Evolutionary conservation across 2,113 vertebrate species (phyloP).

Genomic region (Cebidichthys violaceus): DNA sequence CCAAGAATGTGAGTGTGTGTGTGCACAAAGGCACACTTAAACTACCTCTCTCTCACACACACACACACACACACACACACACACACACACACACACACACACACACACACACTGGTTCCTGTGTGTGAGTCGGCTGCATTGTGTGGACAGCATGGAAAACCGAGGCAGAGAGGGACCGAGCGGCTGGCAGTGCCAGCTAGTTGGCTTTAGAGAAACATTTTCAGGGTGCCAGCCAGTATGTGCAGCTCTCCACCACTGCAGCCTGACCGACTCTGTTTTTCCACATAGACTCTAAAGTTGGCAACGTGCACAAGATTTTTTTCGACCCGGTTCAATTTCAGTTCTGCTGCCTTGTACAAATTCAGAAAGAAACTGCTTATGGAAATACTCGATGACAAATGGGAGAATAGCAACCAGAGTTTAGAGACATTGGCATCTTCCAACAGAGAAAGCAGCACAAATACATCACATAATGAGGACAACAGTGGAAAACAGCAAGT

Average conservation of each 20-base stretch:
- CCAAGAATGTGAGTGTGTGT: conserved; percentile 50
- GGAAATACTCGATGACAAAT: background rate
- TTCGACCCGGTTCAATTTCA: conserved; percentile 1
- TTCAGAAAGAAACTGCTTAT: background rate
- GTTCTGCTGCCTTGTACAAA: conserved; percentile 3
- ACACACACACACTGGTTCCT: conserved; percentile 38
- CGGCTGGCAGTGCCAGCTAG: conserved; percentile 67
- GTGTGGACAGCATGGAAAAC: conserved; percentile 67
- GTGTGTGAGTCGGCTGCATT: conserved; percentile 67
- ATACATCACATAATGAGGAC: background rate
- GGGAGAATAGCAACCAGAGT: background rate
- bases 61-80: conserved; percentile 4
- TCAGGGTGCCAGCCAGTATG: conserved; percentile 43
- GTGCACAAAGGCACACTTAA: conserved; percentile 39
- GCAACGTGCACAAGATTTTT: background rate
- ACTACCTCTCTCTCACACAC: conserved; percentile 13
- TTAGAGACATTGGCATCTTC: conserved; percentile 5
- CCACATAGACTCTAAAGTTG: background rate
- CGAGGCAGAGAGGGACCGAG: conserved; percentile 43
- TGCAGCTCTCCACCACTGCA: conserved; percentile 17
- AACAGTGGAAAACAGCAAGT: background rate
- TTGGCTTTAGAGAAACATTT: conserved; percentile 50
- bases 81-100: conserved; percentile 10
- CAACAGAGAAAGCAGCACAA: background rate
- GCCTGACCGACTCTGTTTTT: conserved; percentile 22